A percentile compares a stretch with the other conserved stretches of the same genome.
These are phyloP conservation scores for Reticulitermes lucifugus DNA, from an alignment of 2,888 invertebrate species.

Conservation along the genomic window DNA sequence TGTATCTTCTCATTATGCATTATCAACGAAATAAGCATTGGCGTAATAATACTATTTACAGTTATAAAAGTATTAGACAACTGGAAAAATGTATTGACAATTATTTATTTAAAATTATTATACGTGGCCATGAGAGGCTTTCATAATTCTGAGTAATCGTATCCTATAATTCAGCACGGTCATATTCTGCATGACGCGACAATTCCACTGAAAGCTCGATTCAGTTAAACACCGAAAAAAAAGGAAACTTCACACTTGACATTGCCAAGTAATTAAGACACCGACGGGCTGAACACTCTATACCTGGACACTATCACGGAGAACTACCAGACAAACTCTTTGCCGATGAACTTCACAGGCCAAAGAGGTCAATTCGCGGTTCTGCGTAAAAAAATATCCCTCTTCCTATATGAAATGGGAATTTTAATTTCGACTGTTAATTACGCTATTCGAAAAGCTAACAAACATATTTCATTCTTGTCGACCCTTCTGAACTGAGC, in stretches of 20 bases:
- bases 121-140: too few relatives aligned
- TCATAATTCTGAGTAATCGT: too few relatives aligned
- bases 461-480: constrained; percentile 43
- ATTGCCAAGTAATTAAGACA: not conserved
- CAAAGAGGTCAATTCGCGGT: not conserved
- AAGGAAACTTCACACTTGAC: not conserved
- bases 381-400: not conserved
- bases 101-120: too few relatives aligned
- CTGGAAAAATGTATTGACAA: too few relatives aligned
- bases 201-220: too few relatives aligned
- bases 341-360: not conserved
- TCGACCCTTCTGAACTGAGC: constrained; percentile 17
- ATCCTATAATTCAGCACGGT: too few relatives aligned
- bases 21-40: too few relatives aligned
- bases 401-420: not conserved
- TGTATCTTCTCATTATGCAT: too few relatives aligned
- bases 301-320: not conserved
- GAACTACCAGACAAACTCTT: not conserved
- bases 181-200: too few relatives aligned
- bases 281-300: not conserved
- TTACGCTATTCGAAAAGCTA: constrained; percentile 43
- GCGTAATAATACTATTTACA: too few relatives aligned
- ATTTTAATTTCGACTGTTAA: constrained; percentile 40
- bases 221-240: not conserved
- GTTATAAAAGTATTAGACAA: too few relatives aligned